Conservation (phyloP, 2,888 invertebrate genomes). For the Ferrisia virgata region DNA sequence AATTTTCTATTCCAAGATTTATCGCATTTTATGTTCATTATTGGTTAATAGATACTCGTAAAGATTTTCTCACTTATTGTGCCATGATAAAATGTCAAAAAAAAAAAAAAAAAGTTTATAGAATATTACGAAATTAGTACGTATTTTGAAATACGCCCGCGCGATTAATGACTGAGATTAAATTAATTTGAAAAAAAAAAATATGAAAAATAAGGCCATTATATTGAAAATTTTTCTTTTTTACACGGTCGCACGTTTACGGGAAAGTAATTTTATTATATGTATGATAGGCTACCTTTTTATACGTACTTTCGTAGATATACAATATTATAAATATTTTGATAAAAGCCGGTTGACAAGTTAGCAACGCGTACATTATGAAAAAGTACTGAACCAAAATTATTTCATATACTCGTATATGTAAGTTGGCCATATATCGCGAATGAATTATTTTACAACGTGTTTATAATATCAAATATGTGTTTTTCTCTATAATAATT, state of each 20-base stretch:
- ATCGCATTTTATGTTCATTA: neutral
- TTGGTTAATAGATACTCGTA: neutral
- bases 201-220: neutral
- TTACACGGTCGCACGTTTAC: neutral
- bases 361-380: neutral
- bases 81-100: neutral
- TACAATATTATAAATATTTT: neutral
- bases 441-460: neutral
- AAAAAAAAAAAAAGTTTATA: neutral
- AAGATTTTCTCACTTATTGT: neutral
- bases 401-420: too few relatives aligned
- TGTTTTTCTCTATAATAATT: neutral
- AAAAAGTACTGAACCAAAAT: neutral
- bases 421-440: neutral
- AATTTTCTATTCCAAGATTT: neutral
- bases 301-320: too few relatives aligned
- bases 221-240: conserved; percentile 2
- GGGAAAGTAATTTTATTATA: neutral
- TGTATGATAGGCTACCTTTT: neutral
- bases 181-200: neutral
- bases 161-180: neutral
- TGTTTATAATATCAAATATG: neutral
- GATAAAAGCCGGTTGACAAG: neutral
- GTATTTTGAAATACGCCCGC: neutral
- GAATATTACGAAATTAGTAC: neutral